Conservation (phyloP, 2,888 invertebrate genomes). For the Cephus pulcher region DNA sequence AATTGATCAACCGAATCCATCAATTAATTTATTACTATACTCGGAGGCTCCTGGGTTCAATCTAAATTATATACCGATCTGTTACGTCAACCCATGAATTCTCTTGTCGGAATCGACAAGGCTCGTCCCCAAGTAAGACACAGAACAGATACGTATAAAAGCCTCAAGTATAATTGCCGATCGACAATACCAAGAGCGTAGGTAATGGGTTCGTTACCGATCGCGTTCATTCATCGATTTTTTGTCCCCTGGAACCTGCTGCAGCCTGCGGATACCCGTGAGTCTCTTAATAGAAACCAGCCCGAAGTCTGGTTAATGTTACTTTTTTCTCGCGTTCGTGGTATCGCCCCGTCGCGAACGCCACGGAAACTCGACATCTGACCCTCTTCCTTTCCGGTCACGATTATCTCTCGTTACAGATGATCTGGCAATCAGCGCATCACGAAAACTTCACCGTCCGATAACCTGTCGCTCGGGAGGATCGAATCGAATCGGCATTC, state of each 20-base stretch:
- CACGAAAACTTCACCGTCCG: not conserved
- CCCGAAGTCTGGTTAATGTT: constrained; percentile 4
- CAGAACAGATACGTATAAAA: not conserved
- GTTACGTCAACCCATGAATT: not conserved
- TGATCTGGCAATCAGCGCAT: not conserved
- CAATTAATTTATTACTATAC: not conserved
- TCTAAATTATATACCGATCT: not conserved
- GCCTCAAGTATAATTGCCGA: not conserved
- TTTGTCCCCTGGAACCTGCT: constrained; percentile 48
- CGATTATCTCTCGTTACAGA: not conserved
- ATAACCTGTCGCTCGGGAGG: constrained; percentile 1
- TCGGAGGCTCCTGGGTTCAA: not conserved
- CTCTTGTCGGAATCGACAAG: not conserved
- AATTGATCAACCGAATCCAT: not conserved
- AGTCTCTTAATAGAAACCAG: not conserved
- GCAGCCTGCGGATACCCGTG: constrained; percentile 18
- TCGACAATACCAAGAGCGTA: not conserved
- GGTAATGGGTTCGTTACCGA: not conserved
- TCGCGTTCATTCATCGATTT: constrained; percentile 58
- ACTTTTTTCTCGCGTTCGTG: constrained; percentile 13
- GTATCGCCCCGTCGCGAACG: constrained; percentile 10
- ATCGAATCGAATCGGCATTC: not conserved
- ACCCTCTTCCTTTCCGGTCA: constrained; percentile 2
- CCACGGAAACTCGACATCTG: constrained; percentile 1
- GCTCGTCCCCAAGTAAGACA: not conserved